Evolutionary conservation across 2,888 invertebrate species (phyloP), one percentile per base, ranked within the genome.

Genomic region (Philereme vetulata): DNA sequence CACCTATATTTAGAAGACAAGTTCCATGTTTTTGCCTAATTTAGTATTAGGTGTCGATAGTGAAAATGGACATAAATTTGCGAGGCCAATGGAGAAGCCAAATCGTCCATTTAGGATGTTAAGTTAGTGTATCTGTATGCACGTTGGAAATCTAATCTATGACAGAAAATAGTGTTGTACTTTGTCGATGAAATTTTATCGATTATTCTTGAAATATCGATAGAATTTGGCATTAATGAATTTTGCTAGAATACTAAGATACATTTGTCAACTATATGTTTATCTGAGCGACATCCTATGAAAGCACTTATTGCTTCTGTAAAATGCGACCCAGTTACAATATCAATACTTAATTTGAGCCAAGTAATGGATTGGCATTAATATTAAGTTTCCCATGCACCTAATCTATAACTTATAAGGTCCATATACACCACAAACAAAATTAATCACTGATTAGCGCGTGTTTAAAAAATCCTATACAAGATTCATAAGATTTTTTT

Each of bases 81-180:
- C 11, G 40, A 55, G 54, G 60, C 44, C 52, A 48, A 60, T 56
- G 81, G 81, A 72, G 72, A 77, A 79, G 77, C 77, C 76, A 74
- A 77, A 76, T 76, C 72, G 73, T 76, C 74, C 75, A 77, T 60
- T 69, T 72, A 71, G 68, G 71, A 72, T 74, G 67, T 68, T 74
- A 78, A 62, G 35, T 45, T 50, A 46, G 34, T 34, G 34, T 56
- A 45, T 34, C 64, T 67, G 54, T 68, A 46, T 62, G 49, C 61
- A 71, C 65, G 49, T 61, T 66, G 56, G 60, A 53, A 42, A 44
- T 54, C 1, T 54, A 21, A 51, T 60, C 51, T 45, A 45, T 48
- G 56, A 56, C 56, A 61, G 56, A 52, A 56, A 61, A 61, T 56
- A 61, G 51, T 60, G 47, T 43, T 55, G 54, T 32, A 54, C 38